Evolutionary conservation across 1,140 invertebrate genomes (phyloP).

Genomic region (Tigriopus japonicus): DNA sequence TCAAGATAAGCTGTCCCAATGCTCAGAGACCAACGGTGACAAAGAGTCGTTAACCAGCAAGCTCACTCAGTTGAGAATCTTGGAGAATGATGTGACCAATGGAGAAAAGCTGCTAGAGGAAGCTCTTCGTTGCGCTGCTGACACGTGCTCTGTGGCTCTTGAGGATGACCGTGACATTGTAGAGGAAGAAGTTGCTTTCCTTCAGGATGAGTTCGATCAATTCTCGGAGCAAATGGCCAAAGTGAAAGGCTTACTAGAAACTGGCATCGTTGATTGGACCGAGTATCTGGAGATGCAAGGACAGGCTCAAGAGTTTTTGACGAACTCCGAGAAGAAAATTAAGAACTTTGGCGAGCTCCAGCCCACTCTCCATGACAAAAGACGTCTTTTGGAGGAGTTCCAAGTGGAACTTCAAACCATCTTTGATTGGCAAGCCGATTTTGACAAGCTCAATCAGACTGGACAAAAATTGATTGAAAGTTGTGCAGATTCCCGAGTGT

Average conservation of each 20-base stretch:
- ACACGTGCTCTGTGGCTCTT: constrained; percentile 56
- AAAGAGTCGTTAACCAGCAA: constrained; percentile 69
- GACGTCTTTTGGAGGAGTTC: constrained; percentile 69
- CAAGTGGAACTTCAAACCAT: constrained; percentile 60
- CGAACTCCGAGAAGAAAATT: constrained; percentile 61
- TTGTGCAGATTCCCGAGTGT: constrained; percentile 76
- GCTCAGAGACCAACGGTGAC: constrained; percentile 79
- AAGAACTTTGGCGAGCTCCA: constrained; percentile 78
- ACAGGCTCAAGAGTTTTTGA: constrained; percentile 69
- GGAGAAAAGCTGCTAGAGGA: constrained; percentile 52
- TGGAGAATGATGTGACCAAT: constrained; percentile 57
- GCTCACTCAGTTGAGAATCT: constrained; percentile 58
- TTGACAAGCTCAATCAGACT: constrained; percentile 75
- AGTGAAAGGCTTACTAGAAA: constrained; percentile 62
- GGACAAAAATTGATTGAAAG: constrained; percentile 74
- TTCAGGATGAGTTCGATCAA: constrained; percentile 44
- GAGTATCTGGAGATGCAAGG: constrained; percentile 85
- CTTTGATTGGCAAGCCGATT: constrained; percentile 78
- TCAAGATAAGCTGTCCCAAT: constrained; percentile 74
- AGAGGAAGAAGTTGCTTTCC: constrained; percentile 66
- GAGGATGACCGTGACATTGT: constrained; percentile 73
- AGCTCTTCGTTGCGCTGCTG: constrained; percentile 57
- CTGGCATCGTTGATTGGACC: constrained; percentile 80
- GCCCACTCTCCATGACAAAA: constrained; percentile 69
- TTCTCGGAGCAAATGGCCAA: constrained; percentile 34